Percentiles rank a stretch among this genome's conserved stretches.
Conservation (phyloP, 2,113 vertebrate species). For the Antechinus flavipes region DNA sequence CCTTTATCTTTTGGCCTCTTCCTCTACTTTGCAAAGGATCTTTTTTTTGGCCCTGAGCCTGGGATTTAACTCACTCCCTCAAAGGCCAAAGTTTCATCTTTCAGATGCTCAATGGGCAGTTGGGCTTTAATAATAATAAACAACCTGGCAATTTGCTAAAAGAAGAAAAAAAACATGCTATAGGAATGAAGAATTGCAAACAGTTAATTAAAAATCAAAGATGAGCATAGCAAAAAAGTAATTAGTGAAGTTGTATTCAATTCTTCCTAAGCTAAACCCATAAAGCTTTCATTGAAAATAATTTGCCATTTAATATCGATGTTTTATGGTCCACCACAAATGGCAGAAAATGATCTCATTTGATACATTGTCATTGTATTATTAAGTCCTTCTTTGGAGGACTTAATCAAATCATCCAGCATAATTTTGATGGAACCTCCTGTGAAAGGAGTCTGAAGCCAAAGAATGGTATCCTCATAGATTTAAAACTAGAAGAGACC, state of each 20-base stretch:
- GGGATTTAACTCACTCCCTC: not conserved
- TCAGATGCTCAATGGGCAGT: too few species aligned
- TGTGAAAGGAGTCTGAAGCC: not conserved
- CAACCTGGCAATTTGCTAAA: slow-evolving; percentile 43
- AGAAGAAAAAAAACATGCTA: slow-evolving; percentile 67
- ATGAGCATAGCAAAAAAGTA: slow-evolving; percentile 73
- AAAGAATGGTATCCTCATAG: not conserved
- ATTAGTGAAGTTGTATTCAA: slow-evolving; percentile 79
- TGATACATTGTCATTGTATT: slow-evolving; percentile 73
- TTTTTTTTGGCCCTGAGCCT: not conserved
- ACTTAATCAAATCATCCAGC: slow-evolving; percentile 43
- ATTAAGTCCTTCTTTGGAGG: slow-evolving; percentile 57
- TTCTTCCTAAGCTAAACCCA: slow-evolving; percentile 72
- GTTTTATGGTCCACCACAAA: slow-evolving; percentile 74
- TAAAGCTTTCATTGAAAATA: slow-evolving; percentile 83
- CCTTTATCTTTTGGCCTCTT: fast-evolving
- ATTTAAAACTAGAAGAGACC: not conserved
- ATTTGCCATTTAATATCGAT: slow-evolving; percentile 82
- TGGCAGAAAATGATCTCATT: slow-evolving; percentile 80
- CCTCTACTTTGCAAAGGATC: not conserved
- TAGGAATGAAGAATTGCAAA: slow-evolving; percentile 69
- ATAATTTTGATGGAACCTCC: not conserved
- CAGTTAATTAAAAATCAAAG: slow-evolving; percentile 81
- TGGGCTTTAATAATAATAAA: not conserved
- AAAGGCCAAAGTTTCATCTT: not conserved